Conservation (phyloP, 2,888 invertebrate genomes). For the Bruchidius siliquastri region DNA sequence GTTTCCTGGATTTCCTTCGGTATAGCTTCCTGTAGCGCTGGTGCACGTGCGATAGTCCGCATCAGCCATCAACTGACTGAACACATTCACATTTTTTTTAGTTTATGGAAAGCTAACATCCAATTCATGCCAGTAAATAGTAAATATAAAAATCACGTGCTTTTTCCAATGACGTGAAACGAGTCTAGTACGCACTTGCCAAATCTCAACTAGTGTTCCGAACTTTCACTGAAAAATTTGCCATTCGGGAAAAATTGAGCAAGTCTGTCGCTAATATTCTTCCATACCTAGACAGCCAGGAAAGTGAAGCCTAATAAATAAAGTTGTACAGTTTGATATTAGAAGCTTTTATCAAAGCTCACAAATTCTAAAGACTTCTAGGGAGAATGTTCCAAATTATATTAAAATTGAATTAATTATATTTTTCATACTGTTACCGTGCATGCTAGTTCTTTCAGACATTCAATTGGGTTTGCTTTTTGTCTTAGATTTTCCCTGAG, state of each 20-base stretch:
- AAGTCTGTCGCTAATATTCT: neutral
- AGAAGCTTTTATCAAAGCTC: too few relatives aligned
- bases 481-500: too few relatives aligned
- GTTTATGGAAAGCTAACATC: conserved; percentile 13
- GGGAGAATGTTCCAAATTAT: too few relatives aligned
- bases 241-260: neutral
- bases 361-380: too few relatives aligned
- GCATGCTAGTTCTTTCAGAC: too few relatives aligned
- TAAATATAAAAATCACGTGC: conserved; percentile 45
- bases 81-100: conserved; percentile 2
- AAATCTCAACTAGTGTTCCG: neutral
- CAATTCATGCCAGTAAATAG: conserved; percentile 27
- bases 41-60: conserved; percentile 1
- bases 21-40: neutral
- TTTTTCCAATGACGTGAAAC: conserved; percentile 14
- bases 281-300: too few relatives aligned
- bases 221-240: neutral
- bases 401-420: too few relatives aligned
- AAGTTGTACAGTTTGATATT: too few relatives aligned
- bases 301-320: too few relatives aligned
- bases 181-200: neutral
- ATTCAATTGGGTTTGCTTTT: too few relatives aligned
- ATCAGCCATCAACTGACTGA: conserved; percentile 19
- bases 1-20: neutral
- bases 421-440: too few relatives aligned